These are phyloP conservation scores for Drosophila sp. DNA, from an alignment of 1,140 invertebrate genomes.

Conservation along the genomic window DNA sequence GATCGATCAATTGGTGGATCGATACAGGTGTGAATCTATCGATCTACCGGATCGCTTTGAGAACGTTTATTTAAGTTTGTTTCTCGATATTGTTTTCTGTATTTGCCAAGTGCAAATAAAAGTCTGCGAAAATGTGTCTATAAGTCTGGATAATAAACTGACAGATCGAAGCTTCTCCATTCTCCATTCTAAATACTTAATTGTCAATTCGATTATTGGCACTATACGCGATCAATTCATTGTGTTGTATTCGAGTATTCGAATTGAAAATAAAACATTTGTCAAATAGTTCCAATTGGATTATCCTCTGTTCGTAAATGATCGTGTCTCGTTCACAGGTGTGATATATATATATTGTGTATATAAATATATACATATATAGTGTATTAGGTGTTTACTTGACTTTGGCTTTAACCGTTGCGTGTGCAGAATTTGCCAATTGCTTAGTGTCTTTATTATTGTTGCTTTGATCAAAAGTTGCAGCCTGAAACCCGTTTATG, in stretches of 20 bases:
- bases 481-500: slow-evolving; percentile 44
- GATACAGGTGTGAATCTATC: neutral
- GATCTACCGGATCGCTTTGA: neutral
- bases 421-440: slow-evolving; percentile 57
- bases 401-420: slow-evolving; percentile 32
- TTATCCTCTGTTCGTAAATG: slow-evolving; percentile 8
- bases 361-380: neutral
- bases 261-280: slow-evolving; percentile 8
- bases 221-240: slow-evolving; percentile 2
- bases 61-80: neutral
- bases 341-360: neutral
- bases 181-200: slow-evolving; percentile 2
- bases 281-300: slow-evolving; percentile 3
- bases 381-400: slow-evolving; percentile 1
- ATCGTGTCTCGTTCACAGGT: neutral
- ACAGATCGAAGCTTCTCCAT: neutral
- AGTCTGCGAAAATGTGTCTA: neutral
- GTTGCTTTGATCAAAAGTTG: slow-evolving; percentile 4
- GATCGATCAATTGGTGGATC: neutral
- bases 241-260: neutral
- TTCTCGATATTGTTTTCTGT: neutral
- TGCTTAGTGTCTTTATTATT: slow-evolving; percentile 5
- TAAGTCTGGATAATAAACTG: slow-evolving; percentile 1
- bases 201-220: neutral
- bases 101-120: slow-evolving; percentile 1